phyloP scores from a whole-genome alignment of 2,888 invertebrate genomes.

The Xanthostigma xanthostigma region DNA sequence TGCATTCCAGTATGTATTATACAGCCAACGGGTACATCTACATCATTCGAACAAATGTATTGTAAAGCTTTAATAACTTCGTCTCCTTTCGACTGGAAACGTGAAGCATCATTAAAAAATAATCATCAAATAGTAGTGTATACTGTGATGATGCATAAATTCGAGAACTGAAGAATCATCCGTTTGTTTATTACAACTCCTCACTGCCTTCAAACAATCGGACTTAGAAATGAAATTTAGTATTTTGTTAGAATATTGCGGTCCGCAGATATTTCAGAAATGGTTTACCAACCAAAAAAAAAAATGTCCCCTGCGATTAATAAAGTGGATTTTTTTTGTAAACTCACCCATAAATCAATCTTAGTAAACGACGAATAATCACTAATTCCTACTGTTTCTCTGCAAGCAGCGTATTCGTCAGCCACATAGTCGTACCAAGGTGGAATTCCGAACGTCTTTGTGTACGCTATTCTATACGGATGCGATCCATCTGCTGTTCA shows the following conservation, averaged over 20 bases:
- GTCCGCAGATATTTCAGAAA: no score
- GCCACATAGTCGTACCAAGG: slow-evolving; percentile 84
- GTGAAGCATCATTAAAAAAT: slow-evolving; percentile 5
- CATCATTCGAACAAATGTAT: slow-evolving; percentile 89
- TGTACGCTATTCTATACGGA: slow-evolving; percentile 55
- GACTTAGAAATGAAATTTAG: no score
- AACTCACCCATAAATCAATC: slow-evolving; percentile 73
- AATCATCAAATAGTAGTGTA: no score
- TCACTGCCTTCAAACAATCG: not conserved
- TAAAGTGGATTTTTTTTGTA: no score
- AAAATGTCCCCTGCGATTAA: no score
- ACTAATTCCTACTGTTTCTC: slow-evolving; percentile 81
- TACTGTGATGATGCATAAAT: no score
- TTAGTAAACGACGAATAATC: slow-evolving; percentile 98
- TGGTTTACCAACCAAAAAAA: not conserved
- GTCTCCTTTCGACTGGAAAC: slow-evolving; percentile 57
- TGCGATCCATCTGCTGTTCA: slow-evolving; percentile 30
- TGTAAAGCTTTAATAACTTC: slow-evolving; percentile 85
- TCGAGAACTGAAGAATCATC: no score
- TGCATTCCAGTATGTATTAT: slow-evolving; percentile 98
- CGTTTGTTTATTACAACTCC: not conserved
- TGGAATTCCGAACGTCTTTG: slow-evolving; percentile 80
- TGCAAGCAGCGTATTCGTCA: slow-evolving; percentile 81
- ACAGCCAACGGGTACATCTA: slow-evolving; percentile 83
- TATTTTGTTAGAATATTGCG: not conserved